These are phyloP conservation scores for Nothoprocta pentlandii DNA, from an alignment of 2,113 vertebrate genomes.

Conservation along the genomic window DNA sequence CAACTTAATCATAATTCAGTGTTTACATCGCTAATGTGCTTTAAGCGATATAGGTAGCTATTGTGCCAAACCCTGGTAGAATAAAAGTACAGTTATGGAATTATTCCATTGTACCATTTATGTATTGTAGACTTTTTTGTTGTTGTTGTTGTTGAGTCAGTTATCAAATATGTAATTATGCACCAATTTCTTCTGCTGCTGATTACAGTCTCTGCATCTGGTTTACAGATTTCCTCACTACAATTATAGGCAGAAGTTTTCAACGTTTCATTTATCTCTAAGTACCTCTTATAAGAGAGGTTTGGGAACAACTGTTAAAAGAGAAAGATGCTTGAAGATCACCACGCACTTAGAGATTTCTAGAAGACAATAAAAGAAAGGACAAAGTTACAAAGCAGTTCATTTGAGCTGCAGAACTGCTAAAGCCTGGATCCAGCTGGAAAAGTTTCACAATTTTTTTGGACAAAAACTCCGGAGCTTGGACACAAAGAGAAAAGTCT, in stretches of 20 bases:
- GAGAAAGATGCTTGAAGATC: not conserved
- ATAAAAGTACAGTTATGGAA: not conserved
- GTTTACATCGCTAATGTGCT: not conserved
- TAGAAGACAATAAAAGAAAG: not conserved
- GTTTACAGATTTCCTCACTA: not conserved
- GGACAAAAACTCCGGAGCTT: not conserved
- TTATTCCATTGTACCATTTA: not conserved
- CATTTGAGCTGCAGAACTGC: not conserved
- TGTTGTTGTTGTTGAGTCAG: not conserved
- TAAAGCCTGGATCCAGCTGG: not conserved
- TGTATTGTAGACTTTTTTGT: not conserved
- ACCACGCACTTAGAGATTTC: not conserved
- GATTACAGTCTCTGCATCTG: not conserved
- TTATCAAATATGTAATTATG: not conserved
- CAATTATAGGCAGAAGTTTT: not conserved
- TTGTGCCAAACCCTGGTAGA: accelerated
- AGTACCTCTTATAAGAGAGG: not conserved
- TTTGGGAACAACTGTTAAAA: not conserved
- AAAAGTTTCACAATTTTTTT: not conserved
- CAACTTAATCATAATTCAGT: not conserved
- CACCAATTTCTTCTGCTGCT: not conserved
- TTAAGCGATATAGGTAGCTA: not conserved
- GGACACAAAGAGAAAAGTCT: not conserved
- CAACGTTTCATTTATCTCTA: not conserved
- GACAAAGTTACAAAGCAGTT: not conserved